These are phyloP conservation scores for Eulithis prunata DNA, from an alignment of 2,888 invertebrate species.

Conservation along the genomic window DNA sequence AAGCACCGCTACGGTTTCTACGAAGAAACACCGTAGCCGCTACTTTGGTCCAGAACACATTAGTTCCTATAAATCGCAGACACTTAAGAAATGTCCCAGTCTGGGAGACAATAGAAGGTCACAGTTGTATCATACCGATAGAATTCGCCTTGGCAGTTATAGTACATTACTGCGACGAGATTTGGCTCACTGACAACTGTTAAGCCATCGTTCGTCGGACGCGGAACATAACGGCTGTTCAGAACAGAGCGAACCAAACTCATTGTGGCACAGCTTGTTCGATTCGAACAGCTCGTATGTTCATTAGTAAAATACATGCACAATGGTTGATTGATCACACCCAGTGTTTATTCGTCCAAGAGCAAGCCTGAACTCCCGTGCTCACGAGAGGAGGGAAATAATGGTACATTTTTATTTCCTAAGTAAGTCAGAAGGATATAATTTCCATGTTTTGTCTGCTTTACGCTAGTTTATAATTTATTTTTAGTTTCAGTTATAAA, in stretches of 20 bases:
- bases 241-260: slow-evolving; percentile 34
- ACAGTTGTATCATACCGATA: slow-evolving; percentile 72
- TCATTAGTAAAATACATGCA: slow-evolving; percentile 2
- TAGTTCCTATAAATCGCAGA: slow-evolving; percentile 23
- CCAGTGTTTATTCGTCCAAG: no score
- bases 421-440: no score
- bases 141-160: slow-evolving; percentile 76
- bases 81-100: slow-evolving; percentile 57
- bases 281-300: slow-evolving; percentile 23
- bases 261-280: slow-evolving; percentile 17
- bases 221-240: slow-evolving; percentile 48
- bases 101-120: slow-evolving; percentile 77
- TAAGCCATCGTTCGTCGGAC: slow-evolving; percentile 43
- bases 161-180: slow-evolving; percentile 62
- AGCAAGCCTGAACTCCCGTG: neutral
- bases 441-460: no score
- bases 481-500: no score
- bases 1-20: slow-evolving; percentile 8
- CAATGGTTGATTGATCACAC: neutral
- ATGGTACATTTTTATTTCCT: no score
- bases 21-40: slow-evolving; percentile 19
- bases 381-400: no score
- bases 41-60: slow-evolving; percentile 10
- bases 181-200: slow-evolving; percentile 73
- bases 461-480: no score